Evolutionary conservation across 2,113 vertebrate species (phyloP).

Genomic region (Ibidorhyncha struthersii): DNA sequence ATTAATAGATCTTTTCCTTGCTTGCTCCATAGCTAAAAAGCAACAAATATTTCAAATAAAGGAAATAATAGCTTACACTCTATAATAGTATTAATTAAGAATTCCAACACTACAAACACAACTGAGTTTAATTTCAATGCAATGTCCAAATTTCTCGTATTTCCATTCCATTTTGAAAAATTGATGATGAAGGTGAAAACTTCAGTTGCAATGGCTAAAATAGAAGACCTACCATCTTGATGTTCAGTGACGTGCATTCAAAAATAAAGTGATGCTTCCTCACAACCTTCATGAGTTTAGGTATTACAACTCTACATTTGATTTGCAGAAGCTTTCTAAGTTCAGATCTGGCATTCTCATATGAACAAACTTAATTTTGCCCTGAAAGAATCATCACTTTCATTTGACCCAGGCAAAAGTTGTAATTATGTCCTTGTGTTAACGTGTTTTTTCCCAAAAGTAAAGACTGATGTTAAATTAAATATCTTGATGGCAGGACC

Average conservation of each 20-base stretch:
- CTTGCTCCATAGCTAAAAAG: not conserved
- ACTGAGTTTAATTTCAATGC: not conserved
- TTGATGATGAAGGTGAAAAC: not conserved
- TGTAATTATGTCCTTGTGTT: not conserved
- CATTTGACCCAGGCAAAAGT: not conserved
- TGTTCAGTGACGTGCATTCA: accelerated
- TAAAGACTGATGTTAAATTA: not conserved
- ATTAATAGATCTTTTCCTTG: not conserved
- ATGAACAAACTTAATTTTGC: not conserved
- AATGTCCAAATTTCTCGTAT: not conserved
- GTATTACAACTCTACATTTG: not conserved
- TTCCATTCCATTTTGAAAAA: not conserved
- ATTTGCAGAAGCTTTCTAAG: not conserved
- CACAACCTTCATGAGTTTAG: not conserved
- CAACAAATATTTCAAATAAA: not conserved
- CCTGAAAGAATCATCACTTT: not conserved
- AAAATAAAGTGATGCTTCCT: not conserved
- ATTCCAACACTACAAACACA: not conserved
- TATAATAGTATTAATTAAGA: not conserved
- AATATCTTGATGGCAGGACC: not conserved
- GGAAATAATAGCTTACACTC: not conserved
- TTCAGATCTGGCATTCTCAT: not conserved
- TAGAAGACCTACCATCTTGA: not conserved
- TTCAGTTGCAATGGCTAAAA: not conserved
- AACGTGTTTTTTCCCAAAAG: not conserved